Base-by-base conservation (phyloP, 2,797 vertebrate species). In the Macrochelys suwanniensis region DNA sequence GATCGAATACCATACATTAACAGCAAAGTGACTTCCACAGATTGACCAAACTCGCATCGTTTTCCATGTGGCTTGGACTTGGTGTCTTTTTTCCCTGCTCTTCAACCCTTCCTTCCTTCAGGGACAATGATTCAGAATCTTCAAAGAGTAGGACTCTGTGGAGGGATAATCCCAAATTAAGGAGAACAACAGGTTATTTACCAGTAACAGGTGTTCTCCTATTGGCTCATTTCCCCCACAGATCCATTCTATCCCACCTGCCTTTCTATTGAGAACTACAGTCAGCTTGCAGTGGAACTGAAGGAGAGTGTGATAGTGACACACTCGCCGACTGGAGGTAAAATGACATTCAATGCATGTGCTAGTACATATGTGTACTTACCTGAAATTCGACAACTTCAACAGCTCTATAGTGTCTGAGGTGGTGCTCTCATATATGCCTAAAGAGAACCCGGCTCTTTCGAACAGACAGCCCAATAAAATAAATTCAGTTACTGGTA, bases 321-420 rank as follows among this genome's bases (percentile, higher is more conserved):
- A 91, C 96, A 97, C 97, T 97, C 92, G 90, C 90, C 85, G 95
- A 94, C 93, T 53, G 17, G 96, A 96, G 95, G 97, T 97, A 96
- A 97, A 98, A 92, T 97, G 96, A 97, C 97, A 98, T 96, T 98
- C 98, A 98, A 97, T 98, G 97, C 97, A 98, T 98, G 98, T 97
- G 97, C 98, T 98, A 93, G 96, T 97, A 96, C 97, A 97, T 93
- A 97, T 97, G 94, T 97, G 95, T 97, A 97, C 96, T 33, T 97
- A 97, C 97, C 97, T 97, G 95, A 97, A 95, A 97, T 91, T 97
- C 97, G 96, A 97, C 94, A 95, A 92, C 88, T 97, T 98, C 74
- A 95, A 21, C 91, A 97, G 96, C 94, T 97, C 92, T 96, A 89
- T 94, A 65, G 84, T 97, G 91, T 97, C 95, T 96, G 87, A 95